Evolutionary conservation across 2,113 vertebrate species (phyloP), one percentile per base, ranked within the genome.

Genomic region (Nannobrachium achirus): DNA sequence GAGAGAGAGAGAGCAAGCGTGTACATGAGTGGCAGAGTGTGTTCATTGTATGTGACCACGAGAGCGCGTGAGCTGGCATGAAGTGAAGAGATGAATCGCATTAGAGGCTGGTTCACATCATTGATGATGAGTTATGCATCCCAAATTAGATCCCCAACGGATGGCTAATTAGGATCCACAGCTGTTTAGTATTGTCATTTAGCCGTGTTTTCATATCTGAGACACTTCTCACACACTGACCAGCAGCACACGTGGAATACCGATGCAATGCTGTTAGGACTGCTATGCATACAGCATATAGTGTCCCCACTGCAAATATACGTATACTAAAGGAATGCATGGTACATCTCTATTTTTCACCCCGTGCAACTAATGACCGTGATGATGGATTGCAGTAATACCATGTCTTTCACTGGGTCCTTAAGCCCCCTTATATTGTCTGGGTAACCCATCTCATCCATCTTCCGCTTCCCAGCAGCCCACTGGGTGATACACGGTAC

Each of bases 151-250:
- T 80, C 60, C 78, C 81, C 61, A 62, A 50, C 14, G 64, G 83
- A 80, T 7, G 33, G 56, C 71, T 84, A 82, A 91, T 91, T 84
- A 89, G 74, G 39, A 84, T 75, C 65, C 69, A 58, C 62, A 83
- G 75, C 79, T 79, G 68, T 67, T 87, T 76, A 63, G 63, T 44
- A 40, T 71, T 74, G 71, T 80, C 81, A 75, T 79, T 86, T 70
- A 55, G 14, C 33, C n/a, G 25, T 15, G 14, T 15, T 55, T 40
- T 15, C 38, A 42, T 51, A 71, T 40, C 7, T 7, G 38, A 50
- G 52, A 14, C 20, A 49, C 33, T 69, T 63, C 49, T 42, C 53
- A 15, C 52, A 25, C 10, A 62, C 20, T 44, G 15, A 59, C 40
- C 52, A 15, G 44, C 20, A 67, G 44, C 20, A 67, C 49, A 52